These are phyloP conservation scores for Betta splendens DNA, from an alignment of 2,797 vertebrate genomes.

Conservation along the genomic window DNA sequence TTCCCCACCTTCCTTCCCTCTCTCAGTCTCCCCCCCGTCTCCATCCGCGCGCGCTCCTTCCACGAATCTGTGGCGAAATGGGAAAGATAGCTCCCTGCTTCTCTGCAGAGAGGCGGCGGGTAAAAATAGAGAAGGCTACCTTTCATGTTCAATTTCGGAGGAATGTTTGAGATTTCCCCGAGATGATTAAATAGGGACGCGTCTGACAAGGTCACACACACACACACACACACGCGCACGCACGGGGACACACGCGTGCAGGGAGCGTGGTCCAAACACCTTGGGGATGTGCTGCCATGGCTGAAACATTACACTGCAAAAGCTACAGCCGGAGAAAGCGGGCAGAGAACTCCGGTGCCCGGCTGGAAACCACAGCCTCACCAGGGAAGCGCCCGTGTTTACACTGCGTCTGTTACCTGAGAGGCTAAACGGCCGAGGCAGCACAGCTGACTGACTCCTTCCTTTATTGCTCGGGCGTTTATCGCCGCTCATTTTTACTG, in stretches of 20 bases:
- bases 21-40: conserved; percentile 39
- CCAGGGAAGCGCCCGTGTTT: conserved; percentile 22
- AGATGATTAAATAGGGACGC: conserved; percentile 75
- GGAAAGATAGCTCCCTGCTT: conserved; percentile 70
- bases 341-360: conserved; percentile 18
- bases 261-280: conserved; percentile 49
- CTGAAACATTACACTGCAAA: conserved; percentile 36
- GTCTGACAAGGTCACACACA: conserved; percentile 71
- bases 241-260: conserved; percentile 16
- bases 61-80: conserved; percentile 51
- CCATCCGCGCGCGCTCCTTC: conserved; percentile 47
- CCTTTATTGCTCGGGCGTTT: conserved; percentile 37
- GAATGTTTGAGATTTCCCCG: conserved; percentile 76
- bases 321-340: conserved; percentile 19
- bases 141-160: conserved; percentile 79
- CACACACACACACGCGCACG: conserved; percentile 29
- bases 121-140: conserved; percentile 79
- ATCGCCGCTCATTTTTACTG: conserved; percentile 38
- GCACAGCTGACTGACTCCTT: conserved; percentile 45
- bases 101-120: conserved; percentile 61
- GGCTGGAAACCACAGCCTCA: conserved; percentile 23
- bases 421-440: conserved; percentile 33
- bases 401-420: conserved; percentile 13
- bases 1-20: conserved; percentile 42
- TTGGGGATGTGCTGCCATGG: conserved; percentile 39